Base-by-base conservation (phyloP, 2,113 vertebrate genomes). In the Nymphicus hollandicus region DNA sequence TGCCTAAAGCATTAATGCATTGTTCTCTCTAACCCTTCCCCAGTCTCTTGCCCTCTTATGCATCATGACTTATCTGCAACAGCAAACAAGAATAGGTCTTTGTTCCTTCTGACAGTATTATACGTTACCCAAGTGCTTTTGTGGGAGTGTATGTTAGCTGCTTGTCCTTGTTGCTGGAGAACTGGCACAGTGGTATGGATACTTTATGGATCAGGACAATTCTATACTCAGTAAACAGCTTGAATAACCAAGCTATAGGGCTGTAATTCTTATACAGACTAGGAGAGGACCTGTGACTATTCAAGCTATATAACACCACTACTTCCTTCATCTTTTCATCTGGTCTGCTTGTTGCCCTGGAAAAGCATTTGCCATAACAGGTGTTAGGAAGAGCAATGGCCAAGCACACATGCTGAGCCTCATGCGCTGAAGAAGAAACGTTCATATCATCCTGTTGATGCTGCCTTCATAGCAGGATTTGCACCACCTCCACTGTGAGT, bases 161-260 rank as follows among this genome's bases (percentile, higher is more conserved):
- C 47, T 84, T 66, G 46, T 25, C 39, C 17, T 81, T 70, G 47
- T 24, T 74, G 15, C 6, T 76, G 41, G 47, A 74, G 50, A 63
- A 37, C 7, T 79, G 47, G n/a, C 49, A 69, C 0, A 0, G 55
- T 71, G 35, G 9, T 53, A 33, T 1, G 3, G 80, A 65, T 90
- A 68, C n/a, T 49, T 31, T 39, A 46, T 63, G 68, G 47, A 77
- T 60, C 18, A 64, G 44, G 61, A 81, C 35, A 87, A 65, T 71
- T 83, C 6, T 53, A 16, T 58, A 17, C 23, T 70, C 60, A 63
- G 11, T 44, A 50, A 78, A 52, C 18, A 84, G 50, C 43, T 29
- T 29, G 7, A 88, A 68, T n/a, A 69, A 87, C 13, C 7, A 60
- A 89, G 35, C 15, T 50, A 37, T 8, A 35, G 28, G 31, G 29